Evolutionary conservation across 2,113 vertebrate genomes (phyloP).

Genomic region (Dipodomys merriami): DNA sequence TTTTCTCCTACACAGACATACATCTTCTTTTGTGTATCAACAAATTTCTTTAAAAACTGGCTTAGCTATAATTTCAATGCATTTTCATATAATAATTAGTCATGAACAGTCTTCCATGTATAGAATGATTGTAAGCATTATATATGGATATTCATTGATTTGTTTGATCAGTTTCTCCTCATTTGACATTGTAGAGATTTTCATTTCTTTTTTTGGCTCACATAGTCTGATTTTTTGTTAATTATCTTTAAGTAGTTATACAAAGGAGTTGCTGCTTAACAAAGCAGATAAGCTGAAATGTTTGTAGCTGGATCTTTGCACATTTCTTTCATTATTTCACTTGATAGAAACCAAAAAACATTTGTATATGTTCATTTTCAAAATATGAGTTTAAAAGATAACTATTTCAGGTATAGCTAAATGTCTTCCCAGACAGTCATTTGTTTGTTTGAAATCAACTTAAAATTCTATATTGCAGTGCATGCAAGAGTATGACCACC

Average conservation of each 20-base stretch:
- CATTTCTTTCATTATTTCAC: conserved; percentile 13
- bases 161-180: conserved; percentile 19
- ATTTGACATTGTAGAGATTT: conserved; percentile 5
- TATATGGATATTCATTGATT: not conserved
- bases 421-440: not conserved
- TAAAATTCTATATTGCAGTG: not conserved
- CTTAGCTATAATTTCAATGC: not conserved
- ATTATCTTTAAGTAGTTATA: too few relatives aligned
- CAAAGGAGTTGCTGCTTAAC: too few relatives aligned
- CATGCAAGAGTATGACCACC: not conserved
- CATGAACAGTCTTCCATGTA: not conserved
- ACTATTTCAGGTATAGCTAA: not conserved
- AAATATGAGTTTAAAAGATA: conserved; percentile 1
- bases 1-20: not conserved
- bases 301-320: not conserved
- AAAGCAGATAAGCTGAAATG: not conserved
- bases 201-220: not conserved
- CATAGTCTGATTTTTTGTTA: too few relatives aligned
- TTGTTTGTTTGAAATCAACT: not conserved
- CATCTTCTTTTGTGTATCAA: not conserved
- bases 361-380: not conserved
- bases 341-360: not conserved
- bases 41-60: not conserved
- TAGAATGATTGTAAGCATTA: not conserved
- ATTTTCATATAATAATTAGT: not conserved